These are phyloP conservation scores for Ibidorhyncha struthersii DNA, from an alignment of 2,113 vertebrate genomes.

Conservation along the genomic window DNA sequence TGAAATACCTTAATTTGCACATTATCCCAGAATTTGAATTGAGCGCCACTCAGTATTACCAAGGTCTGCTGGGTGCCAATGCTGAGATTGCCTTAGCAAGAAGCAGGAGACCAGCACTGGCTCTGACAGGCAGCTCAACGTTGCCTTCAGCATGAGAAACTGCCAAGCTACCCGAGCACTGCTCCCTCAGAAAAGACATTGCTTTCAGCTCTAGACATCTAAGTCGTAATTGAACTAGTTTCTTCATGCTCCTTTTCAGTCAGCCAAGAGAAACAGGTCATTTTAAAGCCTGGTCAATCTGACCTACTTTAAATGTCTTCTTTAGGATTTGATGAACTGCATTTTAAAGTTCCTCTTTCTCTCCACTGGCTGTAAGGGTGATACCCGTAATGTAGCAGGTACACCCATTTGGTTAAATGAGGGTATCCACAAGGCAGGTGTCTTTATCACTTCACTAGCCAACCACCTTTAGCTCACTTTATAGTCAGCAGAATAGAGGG, in stretches of 20 bases:
- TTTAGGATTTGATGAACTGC: not conserved
- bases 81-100: not conserved
- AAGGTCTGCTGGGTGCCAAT: not conserved
- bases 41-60: fast-evolving
- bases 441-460: not conserved
- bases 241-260: not conserved
- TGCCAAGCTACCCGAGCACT: not conserved
- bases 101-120: not conserved
- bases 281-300: not conserved
- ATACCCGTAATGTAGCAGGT: not conserved
- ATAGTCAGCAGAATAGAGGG: not conserved
- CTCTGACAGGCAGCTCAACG: not conserved
- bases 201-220: not conserved
- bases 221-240: not conserved
- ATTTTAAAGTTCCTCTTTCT: not conserved
- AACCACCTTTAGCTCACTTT: not conserved
- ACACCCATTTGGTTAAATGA: not conserved
- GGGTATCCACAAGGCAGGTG: not conserved
- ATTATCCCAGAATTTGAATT: not conserved
- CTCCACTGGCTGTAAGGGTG: not conserved
- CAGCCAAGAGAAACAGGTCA: not conserved
- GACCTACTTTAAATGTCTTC: not conserved
- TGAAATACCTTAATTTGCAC: not conserved
- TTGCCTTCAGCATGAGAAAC: not conserved
- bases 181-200: not conserved